A percentile compares a stretch with the other conserved stretches of the same genome.
Conservation (phyloP, 1,140 invertebrate species). For the Drosophila simulans region DNA sequence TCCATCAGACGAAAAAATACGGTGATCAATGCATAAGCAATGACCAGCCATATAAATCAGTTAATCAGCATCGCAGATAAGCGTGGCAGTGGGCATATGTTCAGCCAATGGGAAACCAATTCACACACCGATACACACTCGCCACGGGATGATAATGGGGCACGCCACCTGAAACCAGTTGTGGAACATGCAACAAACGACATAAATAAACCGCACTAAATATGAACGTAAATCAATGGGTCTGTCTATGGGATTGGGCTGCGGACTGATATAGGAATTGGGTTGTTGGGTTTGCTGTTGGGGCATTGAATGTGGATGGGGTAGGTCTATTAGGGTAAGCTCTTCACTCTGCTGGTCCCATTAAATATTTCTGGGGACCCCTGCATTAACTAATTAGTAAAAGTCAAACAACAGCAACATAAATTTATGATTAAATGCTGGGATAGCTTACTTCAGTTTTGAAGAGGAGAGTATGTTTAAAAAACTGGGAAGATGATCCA, state of each 20-base stretch:
- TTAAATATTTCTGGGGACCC: constrained; percentile 32
- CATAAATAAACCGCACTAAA: constrained; percentile 63
- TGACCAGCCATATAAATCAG: constrained; percentile 76
- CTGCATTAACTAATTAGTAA: constrained; percentile 69
- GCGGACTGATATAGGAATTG: background rate
- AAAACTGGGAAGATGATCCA: background rate
- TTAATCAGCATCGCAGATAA: constrained; percentile 79
- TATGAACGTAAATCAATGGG: constrained; percentile 77
- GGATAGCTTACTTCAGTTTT: constrained; percentile 2
- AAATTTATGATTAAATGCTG: constrained; percentile 2
- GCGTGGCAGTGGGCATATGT: constrained; percentile 38
- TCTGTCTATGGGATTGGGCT: constrained; percentile 10
- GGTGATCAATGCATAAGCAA: constrained; percentile 81
- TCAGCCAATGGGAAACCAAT: constrained; percentile 50
- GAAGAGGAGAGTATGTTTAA: background rate
- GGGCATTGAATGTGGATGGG: background rate
- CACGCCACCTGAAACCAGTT: constrained; percentile 56
- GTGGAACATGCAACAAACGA: constrained; percentile 56
- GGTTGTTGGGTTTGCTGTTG: too few relatives aligned
- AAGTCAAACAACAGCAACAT: constrained; percentile 6
- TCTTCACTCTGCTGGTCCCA: constrained; percentile 6
- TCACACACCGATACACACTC: constrained; percentile 29
- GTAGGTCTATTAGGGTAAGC: constrained; percentile 15
- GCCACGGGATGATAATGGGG: constrained; percentile 35
- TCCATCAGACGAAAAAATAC: constrained; percentile 29